Evolutionary conservation across 2,888 invertebrate species (phyloP), one percentile per base, ranked within the genome.

Genomic region (Carterocephalus palaemon): DNA sequence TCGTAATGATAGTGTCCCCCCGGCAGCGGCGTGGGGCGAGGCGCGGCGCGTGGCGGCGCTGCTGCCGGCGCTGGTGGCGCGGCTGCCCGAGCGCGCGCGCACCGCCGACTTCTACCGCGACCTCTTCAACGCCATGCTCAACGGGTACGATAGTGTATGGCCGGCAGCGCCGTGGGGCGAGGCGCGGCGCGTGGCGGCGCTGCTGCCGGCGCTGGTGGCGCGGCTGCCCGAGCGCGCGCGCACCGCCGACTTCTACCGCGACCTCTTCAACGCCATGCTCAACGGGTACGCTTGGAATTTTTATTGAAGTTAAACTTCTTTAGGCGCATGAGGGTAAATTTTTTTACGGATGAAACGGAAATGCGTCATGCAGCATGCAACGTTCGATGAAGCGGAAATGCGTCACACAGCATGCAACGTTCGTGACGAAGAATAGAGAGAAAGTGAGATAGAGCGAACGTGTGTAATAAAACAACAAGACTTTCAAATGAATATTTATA

Each of bases 111-210:
- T 94, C 57, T 92, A 91, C 56, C 68, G 73, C 5, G 84, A 88
- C 33, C 92, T 95, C 64, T 93, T 96, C 67, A 84, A 88, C 26
- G 91, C 92, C 49, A 79, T 94, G 52, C 89, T 90, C 49, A 66
- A 72, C 16, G 93, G 94, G 92, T 93, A 67, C 52, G n/a, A n/a
- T n/a, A n/a, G n/a, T n/a, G n/a, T n/a, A n/a, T n/a, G n/a, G n/a
- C n/a, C n/a, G n/a, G 1, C 46, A 79, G 95, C 93, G 36, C 95
- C 94, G 0, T 90, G 92, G 79, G 94, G 94, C 15, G 93, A 92
- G 73, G 94, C 95, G 4, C 78, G 88, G 38, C 86, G 90, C 4
- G 89, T 96, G 56, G 92, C 91, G 48, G 93, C 93, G 10, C 91
- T 92, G 71, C 72, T 97, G 43, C 77, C 95, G 42, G 95, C 95